Percentiles rank a stretch among this genome's conserved stretches.
Conservation (phyloP, 2,888 invertebrate genomes). For the Ernsta delagoae region DNA sequence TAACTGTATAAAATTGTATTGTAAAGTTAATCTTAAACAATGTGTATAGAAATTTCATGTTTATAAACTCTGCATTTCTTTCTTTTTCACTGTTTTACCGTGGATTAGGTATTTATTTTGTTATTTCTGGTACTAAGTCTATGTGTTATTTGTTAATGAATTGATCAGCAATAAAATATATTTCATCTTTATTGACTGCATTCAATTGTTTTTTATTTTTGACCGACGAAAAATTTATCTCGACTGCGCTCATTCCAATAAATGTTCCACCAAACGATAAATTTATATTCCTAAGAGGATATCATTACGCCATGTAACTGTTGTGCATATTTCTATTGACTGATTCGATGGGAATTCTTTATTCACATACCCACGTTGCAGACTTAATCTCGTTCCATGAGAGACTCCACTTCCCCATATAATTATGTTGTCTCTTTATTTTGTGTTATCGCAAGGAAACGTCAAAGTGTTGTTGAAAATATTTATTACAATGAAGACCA, state of each 20-base stretch:
- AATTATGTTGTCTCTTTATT: no score
- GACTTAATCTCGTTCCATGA: no score
- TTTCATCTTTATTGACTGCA: conserved; percentile 69
- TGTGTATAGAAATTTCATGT: conserved; percentile 52
- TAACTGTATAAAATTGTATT: conserved; percentile 44
- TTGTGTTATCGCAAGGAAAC: no score
- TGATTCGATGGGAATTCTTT: no score
- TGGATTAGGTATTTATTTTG: conserved; percentile 83
- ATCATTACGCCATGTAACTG: no score
- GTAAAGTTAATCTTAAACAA: conserved; percentile 43
- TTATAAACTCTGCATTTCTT: conserved; percentile 63
- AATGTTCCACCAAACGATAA: no score
- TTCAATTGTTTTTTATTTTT: conserved; percentile 54
- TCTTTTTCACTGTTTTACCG: conserved; percentile 63
- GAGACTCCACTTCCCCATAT: no score
- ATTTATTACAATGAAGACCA: conserved; percentile 82
- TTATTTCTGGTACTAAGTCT: conserved; percentile 80
- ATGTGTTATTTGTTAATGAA: conserved; percentile 79
- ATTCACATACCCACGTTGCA: no score
- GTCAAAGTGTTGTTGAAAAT: conserved; percentile 65
- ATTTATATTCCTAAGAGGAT: no score
- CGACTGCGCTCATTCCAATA: no score
- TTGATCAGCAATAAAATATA: conserved; percentile 80
- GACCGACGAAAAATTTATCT: no score
- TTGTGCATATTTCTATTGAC: no score